Evolutionary conservation across 1,140 invertebrate genomes (phyloP).

Genomic region (Drosophila nigromelanica): DNA sequence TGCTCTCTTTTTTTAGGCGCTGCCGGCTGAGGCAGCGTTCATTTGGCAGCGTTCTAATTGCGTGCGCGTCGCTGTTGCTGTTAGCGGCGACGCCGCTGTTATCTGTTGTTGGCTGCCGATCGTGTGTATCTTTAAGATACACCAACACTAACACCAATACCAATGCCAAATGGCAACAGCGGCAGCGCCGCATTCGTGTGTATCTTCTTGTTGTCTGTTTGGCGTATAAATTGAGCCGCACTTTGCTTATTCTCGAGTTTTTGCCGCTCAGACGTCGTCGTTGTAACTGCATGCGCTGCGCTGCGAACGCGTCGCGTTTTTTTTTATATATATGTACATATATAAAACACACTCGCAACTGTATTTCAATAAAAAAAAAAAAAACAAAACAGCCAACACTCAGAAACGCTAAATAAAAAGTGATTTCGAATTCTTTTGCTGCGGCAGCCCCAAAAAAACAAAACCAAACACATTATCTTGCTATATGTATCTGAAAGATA

Average conservation of each 20-base stretch:
- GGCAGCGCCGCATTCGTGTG: conserved; percentile 44
- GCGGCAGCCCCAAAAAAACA: conserved; percentile 5
- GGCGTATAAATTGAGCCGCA: conserved; percentile 80
- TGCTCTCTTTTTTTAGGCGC: conserved; percentile 30
- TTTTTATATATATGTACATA: neutral
- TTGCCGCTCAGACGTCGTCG: conserved; percentile 72
- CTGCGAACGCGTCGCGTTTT: conserved; percentile 38
- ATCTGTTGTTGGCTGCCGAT: conserved; percentile 58
- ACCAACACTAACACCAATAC: conserved; percentile 38
- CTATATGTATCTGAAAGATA: conserved; percentile 37
- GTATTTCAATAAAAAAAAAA: conserved; percentile 13
- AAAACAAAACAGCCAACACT: neutral
- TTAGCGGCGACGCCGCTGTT: conserved; percentile 48
- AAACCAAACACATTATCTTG: neutral
- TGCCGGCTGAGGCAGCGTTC: conserved; percentile 2
- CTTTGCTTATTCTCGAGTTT: conserved; percentile 81
- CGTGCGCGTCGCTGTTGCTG: conserved; percentile 51
- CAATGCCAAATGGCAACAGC: conserved; percentile 7
- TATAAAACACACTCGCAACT: neutral
- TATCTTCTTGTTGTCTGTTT: conserved; percentile 75
- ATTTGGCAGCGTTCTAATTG: conserved; percentile 56
- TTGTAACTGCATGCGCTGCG: conserved; percentile 71
- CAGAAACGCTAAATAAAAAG: conserved; percentile 26
- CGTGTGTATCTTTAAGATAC: conserved; percentile 71
- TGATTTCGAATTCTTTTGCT: conserved; percentile 9